phyloP scores from a whole-genome alignment of 2,113 vertebrate genomes.

The Hydrolagus affinis region DNA sequence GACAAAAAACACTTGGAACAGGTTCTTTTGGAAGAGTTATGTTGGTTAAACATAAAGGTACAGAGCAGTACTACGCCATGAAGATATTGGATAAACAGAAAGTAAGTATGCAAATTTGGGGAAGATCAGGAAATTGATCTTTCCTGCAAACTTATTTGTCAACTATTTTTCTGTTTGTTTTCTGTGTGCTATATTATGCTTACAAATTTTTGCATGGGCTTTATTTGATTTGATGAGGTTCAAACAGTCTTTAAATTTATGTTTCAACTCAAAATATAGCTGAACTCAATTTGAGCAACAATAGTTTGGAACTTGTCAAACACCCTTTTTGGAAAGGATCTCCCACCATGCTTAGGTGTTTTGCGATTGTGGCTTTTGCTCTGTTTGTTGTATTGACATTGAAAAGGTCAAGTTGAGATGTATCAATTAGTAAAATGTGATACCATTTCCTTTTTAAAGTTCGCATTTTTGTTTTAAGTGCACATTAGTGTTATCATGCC shows the following conservation, averaged over 20 bases:
- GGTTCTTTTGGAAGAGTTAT: constrained; percentile 96
- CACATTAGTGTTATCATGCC: not conserved
- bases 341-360: not conserved
- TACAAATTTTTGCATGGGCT: not conserved
- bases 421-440: not conserved
- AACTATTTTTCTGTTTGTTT: not conserved
- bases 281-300: not conserved
- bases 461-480: not conserved
- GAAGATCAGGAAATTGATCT: not conserved
- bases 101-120: constrained; percentile 52
- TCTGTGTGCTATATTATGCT: not conserved
- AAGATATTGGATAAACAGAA: constrained; percentile 99
- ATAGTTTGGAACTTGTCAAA: not conserved
- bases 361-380: not conserved
- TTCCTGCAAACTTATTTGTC: not conserved
- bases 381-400: not conserved
- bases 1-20: constrained; percentile 93
- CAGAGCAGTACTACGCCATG: constrained; percentile 96
- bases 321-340: not conserved
- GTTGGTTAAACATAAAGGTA: constrained; percentile 94
- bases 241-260: too few species aligned
- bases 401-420: constrained; percentile 15
- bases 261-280: not conserved
- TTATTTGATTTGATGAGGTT: not conserved
- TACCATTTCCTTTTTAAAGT: constrained; percentile 26